phyloP scores from a whole-genome alignment of 2,797 vertebrate species.

The Caiman crocodilus region DNA sequence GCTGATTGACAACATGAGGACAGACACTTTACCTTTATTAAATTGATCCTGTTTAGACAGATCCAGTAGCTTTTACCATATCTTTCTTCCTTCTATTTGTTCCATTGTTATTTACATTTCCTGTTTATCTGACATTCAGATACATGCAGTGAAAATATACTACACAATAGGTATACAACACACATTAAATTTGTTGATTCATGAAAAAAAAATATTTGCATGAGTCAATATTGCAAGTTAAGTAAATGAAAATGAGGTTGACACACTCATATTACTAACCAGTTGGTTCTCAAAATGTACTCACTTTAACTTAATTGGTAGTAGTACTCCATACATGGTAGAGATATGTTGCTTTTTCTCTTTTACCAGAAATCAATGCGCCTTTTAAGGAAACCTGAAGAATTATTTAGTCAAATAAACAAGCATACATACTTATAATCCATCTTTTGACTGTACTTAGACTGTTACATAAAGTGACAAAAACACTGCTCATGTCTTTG shows the following conservation, averaged over 20 bases:
- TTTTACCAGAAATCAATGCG: fast-evolving
- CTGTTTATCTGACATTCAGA: neutral
- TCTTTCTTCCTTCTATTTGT: neutral
- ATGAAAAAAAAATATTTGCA: neutral
- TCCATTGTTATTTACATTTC: neutral
- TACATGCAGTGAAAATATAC: fast-evolving
- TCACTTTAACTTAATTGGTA: neutral
- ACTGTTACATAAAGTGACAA: neutral
- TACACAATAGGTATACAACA: neutral
- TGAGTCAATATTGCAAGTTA: neutral
- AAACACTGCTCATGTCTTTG: neutral
- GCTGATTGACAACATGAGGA: neutral
- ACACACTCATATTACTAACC: neutral
- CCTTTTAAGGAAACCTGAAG: neutral
- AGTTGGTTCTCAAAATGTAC: neutral
- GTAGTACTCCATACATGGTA: neutral
- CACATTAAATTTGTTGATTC: neutral
- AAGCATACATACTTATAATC: neutral
- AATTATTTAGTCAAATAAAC: neutral
- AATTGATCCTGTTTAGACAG: neutral
- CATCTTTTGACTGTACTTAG: neutral
- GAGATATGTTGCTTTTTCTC: neutral
- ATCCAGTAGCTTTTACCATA: neutral
- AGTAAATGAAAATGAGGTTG: neutral
- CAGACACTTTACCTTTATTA: neutral